Evolutionary conservation across 2,113 vertebrate genomes (phyloP).

Genomic region (Alaudala cheleensis): DNA sequence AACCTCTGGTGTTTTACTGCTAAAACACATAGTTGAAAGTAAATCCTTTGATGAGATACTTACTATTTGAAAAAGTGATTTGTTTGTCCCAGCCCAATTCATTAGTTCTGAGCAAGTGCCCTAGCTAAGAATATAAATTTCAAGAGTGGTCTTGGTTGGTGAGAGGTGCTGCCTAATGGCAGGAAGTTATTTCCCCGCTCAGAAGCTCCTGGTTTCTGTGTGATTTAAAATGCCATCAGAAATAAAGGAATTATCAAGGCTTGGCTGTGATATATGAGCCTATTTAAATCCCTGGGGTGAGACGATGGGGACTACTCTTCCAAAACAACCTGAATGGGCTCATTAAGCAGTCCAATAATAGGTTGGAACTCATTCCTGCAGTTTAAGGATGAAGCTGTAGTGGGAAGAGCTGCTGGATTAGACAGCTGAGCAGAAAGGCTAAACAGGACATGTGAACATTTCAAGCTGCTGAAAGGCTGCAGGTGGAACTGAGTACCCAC

Average conservation of each 20-base stretch:
- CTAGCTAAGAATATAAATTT: slow-evolving; percentile 43
- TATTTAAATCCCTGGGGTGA: slow-evolving; percentile 66
- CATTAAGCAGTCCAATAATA: slow-evolving; percentile 68
- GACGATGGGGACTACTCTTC: slow-evolving; percentile 60
- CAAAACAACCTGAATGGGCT: slow-evolving; percentile 58
- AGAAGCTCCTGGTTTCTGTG: slow-evolving; percentile 31
- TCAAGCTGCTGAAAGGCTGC: neutral
- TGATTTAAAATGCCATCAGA: slow-evolving; percentile 66
- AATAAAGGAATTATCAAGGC: slow-evolving; percentile 66
- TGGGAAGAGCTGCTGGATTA: slow-evolving; percentile 1
- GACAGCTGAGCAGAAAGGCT: neutral
- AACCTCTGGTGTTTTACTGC: neutral
- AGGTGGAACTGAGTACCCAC: neutral
- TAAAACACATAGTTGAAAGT: neutral
- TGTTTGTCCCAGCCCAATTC: slow-evolving; percentile 19
- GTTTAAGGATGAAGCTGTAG: slow-evolving; percentile 35
- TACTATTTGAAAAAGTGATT: neutral
- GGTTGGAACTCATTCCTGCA: slow-evolving; percentile 34
- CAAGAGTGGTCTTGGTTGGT: neutral
- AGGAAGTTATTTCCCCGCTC: slow-evolving; percentile 48
- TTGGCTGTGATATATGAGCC: slow-evolving; percentile 67
- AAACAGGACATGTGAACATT: neutral
- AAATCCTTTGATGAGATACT: neutral
- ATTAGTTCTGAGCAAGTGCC: neutral
- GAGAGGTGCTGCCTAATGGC: slow-evolving; percentile 14